Evolutionary conservation across 2,113 vertebrate species (phyloP).

Genomic region (Bos indicus): DNA sequence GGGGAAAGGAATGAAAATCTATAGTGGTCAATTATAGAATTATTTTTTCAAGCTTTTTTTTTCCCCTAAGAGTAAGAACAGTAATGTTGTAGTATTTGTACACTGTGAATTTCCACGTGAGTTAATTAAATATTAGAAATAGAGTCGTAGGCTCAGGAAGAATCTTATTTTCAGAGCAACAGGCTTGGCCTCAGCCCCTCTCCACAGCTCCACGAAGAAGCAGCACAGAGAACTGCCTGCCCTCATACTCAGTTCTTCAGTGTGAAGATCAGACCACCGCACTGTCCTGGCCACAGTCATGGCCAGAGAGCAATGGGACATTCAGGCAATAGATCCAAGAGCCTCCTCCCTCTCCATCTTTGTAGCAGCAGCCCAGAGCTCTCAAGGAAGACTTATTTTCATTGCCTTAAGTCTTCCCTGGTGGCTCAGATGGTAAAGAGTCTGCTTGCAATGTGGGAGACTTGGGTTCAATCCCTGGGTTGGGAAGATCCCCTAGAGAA

Average conservation of each 20-base stretch:
- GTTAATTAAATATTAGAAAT: background rate
- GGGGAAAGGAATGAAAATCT: background rate
- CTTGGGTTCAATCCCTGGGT: background rate
- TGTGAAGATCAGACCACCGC: background rate
- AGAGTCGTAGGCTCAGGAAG: background rate
- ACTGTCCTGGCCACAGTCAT: background rate
- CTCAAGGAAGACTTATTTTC: background rate
- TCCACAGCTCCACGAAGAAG: background rate
- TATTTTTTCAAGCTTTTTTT: background rate
- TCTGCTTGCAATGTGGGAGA: background rate
- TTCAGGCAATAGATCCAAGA: background rate
- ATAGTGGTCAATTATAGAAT: background rate
- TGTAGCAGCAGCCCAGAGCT: background rate
- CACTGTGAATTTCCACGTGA: background rate
- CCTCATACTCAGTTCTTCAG: background rate
- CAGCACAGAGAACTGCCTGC: background rate
- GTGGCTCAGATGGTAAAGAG: background rate
- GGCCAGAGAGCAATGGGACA: background rate
- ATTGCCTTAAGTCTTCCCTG: background rate
- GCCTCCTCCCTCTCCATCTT: background rate
- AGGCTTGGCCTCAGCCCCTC: background rate
- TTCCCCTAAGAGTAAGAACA: background rate
- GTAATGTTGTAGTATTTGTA: background rate
- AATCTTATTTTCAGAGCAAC: background rate
- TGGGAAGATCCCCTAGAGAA: background rate